Percentiles rank a stretch among this genome's conserved stretches.
Evolutionary conservation across 2,797 vertebrate genomes (phyloP).

Genomic region (Xenentodon cancila): DNA sequence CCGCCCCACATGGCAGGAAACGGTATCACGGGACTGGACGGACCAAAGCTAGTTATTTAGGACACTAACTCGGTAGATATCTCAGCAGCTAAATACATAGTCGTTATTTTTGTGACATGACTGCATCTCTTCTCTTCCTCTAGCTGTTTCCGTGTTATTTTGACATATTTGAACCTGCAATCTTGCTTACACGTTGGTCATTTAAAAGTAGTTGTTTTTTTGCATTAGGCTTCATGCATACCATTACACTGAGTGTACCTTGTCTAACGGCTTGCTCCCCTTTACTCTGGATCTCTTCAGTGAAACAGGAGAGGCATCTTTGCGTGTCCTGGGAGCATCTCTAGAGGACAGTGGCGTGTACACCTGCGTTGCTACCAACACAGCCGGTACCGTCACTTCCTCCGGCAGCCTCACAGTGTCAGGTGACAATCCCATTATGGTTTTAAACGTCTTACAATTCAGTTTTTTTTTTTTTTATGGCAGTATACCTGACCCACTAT

Average conservation of each 20-base stretch:
- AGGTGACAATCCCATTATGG: constrained; percentile 78
- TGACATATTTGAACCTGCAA: too few relatives aligned
- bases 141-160: too few relatives aligned
- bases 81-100: too few relatives aligned
- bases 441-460: too few relatives aligned
- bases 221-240: not conserved
- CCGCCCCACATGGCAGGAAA: too few relatives aligned
- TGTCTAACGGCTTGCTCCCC: not conserved
- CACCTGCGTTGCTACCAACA: constrained; percentile 91
- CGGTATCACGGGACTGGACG: too few relatives aligned
- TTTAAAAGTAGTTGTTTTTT: too few relatives aligned
- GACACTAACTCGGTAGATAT: too few relatives aligned
- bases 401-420: constrained; percentile 91
- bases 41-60: too few relatives aligned
- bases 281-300: constrained; percentile 67
- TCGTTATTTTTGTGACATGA: too few relatives aligned
- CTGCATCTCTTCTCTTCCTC: too few relatives aligned
- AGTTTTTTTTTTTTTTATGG: not conserved
- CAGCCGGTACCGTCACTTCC: constrained; percentile 89
- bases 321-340: constrained; percentile 88
- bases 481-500: not conserved
- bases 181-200: too few relatives aligned
- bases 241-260: not conserved
- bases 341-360: constrained; percentile 92
- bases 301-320: constrained; percentile 91